Conservation (phyloP, 2,888 invertebrate genomes). For the Hesperia comma region DNA sequence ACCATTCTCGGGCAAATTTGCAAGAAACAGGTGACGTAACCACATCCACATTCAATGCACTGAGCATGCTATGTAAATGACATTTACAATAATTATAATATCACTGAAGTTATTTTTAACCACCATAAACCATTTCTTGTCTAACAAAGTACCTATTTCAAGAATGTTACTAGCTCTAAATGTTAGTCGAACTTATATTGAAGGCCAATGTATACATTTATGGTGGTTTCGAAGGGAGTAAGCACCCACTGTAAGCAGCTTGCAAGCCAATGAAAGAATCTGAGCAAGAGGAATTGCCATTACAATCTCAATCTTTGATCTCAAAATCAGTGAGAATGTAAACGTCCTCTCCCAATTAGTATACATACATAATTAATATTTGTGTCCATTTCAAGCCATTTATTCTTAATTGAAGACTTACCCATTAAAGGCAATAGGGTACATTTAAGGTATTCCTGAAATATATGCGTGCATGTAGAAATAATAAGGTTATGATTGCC, state of each 20-base stretch:
- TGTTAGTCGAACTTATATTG: too few relatives aligned
- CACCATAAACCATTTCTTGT: constrained; percentile 17
- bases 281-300: constrained; percentile 1
- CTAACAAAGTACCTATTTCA: too few relatives aligned
- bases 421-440: too few relatives aligned
- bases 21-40: not conserved
- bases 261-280: constrained; percentile 6
- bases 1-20: too few relatives aligned
- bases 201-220: constrained; percentile 11
- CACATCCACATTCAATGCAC: constrained; percentile 12
- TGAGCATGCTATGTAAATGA: constrained; percentile 12
- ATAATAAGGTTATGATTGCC: too few relatives aligned
- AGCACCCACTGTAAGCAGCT: constrained; percentile 15
- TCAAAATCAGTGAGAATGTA: too few relatives aligned
- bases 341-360: not conserved
- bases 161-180: too few relatives aligned
- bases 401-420: too few relatives aligned
- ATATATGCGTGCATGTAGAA: too few relatives aligned
- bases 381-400: not conserved
- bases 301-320: not conserved
- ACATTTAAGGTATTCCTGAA: too few relatives aligned
- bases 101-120: constrained; percentile 9
- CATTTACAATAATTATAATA: constrained; percentile 9
- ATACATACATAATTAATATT: not conserved
- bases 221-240: constrained; percentile 14